Conservation (phyloP, 1,140 invertebrate genomes). For the Pissodes strobi region DNA sequence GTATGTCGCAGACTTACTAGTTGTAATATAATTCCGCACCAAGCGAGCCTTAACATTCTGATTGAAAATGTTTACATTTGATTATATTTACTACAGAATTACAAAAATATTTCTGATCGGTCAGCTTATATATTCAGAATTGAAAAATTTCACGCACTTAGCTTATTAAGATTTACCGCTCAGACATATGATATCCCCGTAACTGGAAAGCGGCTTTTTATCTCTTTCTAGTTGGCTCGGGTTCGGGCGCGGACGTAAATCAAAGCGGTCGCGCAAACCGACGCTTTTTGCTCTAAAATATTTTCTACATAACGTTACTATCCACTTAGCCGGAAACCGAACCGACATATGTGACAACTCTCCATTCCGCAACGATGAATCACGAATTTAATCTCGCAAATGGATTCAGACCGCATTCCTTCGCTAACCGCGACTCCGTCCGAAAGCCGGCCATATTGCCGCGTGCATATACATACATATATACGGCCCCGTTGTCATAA, state of each 20-base stretch:
- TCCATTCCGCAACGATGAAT: slow-evolving; percentile 60
- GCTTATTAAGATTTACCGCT: no score
- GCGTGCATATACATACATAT: no score
- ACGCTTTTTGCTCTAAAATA: slow-evolving; percentile 54
- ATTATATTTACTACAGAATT: no score
- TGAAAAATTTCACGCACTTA: no score
- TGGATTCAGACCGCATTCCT: slow-evolving; percentile 57
- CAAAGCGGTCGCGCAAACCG: slow-evolving; percentile 32
- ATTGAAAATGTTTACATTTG: no score
- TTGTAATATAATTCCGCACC: no score
- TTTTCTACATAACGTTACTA: slow-evolving; percentile 55
- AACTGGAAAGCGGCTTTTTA: no score
- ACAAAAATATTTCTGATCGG: no score
- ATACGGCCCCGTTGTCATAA: slow-evolving; percentile 52
- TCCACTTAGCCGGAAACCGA: slow-evolving; percentile 57
- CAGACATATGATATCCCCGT: no score
- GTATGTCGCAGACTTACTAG: no score
- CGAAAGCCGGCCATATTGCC: slow-evolving; percentile 37
- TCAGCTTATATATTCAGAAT: no score
- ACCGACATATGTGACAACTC: slow-evolving; percentile 61
- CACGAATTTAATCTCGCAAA: slow-evolving; percentile 61
- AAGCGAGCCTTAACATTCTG: no score
- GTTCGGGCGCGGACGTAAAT: slow-evolving; percentile 40
- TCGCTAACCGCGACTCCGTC: slow-evolving; percentile 10
- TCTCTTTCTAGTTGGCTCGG: slow-evolving; percentile 12